Evolutionary conservation across 2,113 vertebrate genomes (phyloP), one percentile per base, ranked within the genome.

Genomic region (Epinephelus cyanopodus): DNA sequence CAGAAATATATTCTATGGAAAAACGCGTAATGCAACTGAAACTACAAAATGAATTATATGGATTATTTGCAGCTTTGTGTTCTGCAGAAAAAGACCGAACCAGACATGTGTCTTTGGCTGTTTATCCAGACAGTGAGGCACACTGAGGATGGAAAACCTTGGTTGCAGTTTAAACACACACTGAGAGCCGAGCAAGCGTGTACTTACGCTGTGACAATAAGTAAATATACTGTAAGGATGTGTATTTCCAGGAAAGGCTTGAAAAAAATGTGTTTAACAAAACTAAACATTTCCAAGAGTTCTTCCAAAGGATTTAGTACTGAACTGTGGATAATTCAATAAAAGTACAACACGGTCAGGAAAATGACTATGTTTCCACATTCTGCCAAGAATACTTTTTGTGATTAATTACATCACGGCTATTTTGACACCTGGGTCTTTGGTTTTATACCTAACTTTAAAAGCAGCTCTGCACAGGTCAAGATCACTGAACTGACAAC

Each of bases 111-210:
- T 67, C 62, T 21, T 27, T 4, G 14, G 45, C 23, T 79, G 61
- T 83, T 83, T 73, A 39, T 79, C 50, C 72, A 62, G 71, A 90
- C 70, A 52, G 47, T 14, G 70, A 68, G 73, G 68, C 70, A 73
- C 48, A 82, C 78, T 42, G 3, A 39, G 57, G 54, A 47, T 78
- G 84, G 84, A 81, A 83, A 89, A 33, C 27, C 53, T 61, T 72
- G 45, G 29, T 56, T 53, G 50, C 29, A 64, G 47, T 56, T 65
- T 74, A 65, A 77, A 61, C n/a, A 68, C 52, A 73, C 57, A 73
- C 23, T 25, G 25, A 45, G 42, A 12, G 42, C 42, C 42, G n/a
- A 76, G 50, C 14, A 21, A 77, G 25, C 19, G 25, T 67, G 66
- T 57, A 54, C 58, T 58, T 67, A 19, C 17, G n/a, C 69, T 69